Evolutionary conservation across 2,113 vertebrate genomes (phyloP).

Genomic region (Eretmochelys imbricata): DNA sequence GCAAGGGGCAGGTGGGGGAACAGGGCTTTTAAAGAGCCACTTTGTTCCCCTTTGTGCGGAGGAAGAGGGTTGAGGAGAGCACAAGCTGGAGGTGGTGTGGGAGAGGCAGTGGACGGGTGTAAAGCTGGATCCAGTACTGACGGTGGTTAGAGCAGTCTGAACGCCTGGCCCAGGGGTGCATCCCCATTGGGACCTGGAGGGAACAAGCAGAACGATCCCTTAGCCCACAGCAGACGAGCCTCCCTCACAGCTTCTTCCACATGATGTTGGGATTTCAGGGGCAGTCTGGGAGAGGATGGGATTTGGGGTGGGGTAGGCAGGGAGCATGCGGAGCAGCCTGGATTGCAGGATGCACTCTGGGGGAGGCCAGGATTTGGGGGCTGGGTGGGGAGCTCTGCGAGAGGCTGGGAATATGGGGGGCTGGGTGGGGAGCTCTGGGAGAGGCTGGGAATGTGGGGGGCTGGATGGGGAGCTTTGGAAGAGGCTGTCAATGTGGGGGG

Average conservation of each 20-base stretch:
- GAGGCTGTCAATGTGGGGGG: too few relatives aligned
- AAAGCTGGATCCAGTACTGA: not conserved
- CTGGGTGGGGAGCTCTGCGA: too few relatives aligned
- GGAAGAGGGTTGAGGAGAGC: not conserved
- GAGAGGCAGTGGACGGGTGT: not conserved
- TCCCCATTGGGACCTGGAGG: not conserved
- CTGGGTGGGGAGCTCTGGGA: too few relatives aligned
- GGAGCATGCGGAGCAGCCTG: not conserved
- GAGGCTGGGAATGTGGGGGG: too few relatives aligned
- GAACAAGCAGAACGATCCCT: too few relatives aligned
- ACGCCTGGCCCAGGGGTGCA: not conserved
- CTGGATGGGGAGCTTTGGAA: rapidly evolving
- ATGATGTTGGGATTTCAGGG: not conserved
- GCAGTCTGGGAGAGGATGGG: not conserved
- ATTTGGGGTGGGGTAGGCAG: too few relatives aligned
- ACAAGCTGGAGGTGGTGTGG: not conserved
- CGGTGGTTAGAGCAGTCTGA: not conserved
- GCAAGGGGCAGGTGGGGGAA: not conserved
- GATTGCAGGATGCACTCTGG: not conserved
- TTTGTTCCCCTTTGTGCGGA: not conserved
- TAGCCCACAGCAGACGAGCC: too few relatives aligned
- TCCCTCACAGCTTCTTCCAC: not conserved
- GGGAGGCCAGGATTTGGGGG: not conserved
- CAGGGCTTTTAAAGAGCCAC: not conserved
- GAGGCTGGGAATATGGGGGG: too few relatives aligned